Percentiles rank a stretch among this genome's conserved stretches.
phyloP scores from a whole-genome alignment of 2,797 vertebrate genomes.

The Betta splendens region DNA sequence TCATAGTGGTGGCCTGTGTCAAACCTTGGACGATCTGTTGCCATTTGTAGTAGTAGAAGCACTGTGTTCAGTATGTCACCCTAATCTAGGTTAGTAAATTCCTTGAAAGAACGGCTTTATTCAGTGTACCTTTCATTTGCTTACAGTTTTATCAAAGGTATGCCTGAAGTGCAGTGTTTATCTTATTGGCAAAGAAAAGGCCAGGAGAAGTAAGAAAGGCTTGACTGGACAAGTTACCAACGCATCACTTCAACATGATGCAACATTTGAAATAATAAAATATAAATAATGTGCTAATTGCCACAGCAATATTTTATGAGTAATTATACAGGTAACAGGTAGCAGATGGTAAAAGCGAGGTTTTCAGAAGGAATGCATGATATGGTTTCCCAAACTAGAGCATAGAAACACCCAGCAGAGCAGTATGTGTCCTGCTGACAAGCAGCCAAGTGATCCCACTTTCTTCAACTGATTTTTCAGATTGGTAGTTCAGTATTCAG shows the following conservation, averaged over 20 bases:
- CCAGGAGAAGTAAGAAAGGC: slow-evolving; percentile 29
- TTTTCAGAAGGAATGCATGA: neutral
- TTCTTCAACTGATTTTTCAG: neutral
- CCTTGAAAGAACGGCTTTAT: neutral
- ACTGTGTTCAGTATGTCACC: neutral
- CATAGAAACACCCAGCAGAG: slow-evolving; percentile 10
- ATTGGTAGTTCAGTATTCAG: neutral
- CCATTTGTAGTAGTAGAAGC: too few species aligned
- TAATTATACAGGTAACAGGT: neutral
- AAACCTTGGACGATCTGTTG: too few species aligned
- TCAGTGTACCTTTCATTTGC: too few species aligned
- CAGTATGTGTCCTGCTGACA: slow-evolving; percentile 25
- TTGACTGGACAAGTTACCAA: slow-evolving; percentile 54
- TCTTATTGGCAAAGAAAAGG: slow-evolving; percentile 7
- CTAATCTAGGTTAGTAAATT: too few species aligned
- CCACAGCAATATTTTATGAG: neutral
- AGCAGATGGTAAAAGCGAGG: neutral
- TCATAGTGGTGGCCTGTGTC: too few species aligned
- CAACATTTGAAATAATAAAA: slow-evolving; percentile 28
- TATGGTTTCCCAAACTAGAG: slow-evolving; percentile 11
- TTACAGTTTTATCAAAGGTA: slow-evolving; percentile 17
- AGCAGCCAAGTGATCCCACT: slow-evolving; percentile 37
- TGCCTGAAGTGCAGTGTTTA: slow-evolving; percentile 42
- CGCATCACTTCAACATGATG: slow-evolving; percentile 34
- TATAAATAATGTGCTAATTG: slow-evolving; percentile 9